Conservation (phyloP, 2,797 vertebrate genomes). For the Ctenosaura bakeri region DNA sequence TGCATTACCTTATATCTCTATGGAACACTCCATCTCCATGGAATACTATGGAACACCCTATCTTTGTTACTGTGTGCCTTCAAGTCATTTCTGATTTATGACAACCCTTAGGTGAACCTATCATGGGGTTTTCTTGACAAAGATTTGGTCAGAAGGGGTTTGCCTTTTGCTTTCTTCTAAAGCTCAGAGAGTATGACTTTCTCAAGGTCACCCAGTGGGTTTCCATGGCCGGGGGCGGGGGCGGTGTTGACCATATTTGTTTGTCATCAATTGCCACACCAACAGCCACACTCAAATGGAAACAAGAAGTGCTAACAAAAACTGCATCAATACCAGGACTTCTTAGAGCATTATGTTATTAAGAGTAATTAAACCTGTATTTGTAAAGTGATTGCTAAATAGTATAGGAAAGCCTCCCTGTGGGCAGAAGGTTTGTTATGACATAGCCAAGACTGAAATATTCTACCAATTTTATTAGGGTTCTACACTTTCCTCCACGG, state of each 20-base stretch:
- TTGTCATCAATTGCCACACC: background rate
- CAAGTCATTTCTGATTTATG: too few species aligned
- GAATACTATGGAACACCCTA: too few species aligned
- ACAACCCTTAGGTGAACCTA: too few species aligned
- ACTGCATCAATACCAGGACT: background rate
- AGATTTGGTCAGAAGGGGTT: too few species aligned
- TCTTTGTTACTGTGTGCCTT: too few species aligned
- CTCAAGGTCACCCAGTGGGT: too few species aligned
- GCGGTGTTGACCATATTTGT: background rate
- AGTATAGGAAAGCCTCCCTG: slow-evolving; percentile 2
- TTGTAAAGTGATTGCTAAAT: slow-evolving; percentile 18
- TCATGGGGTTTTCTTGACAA: too few species aligned
- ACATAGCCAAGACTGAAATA: background rate
- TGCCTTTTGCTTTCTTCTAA: too few species aligned
- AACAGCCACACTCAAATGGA: background rate
- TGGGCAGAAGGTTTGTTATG: slow-evolving; percentile 14
- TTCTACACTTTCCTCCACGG: background rate
- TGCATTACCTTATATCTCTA: background rate
- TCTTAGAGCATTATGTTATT: background rate
- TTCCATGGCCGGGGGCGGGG: too few species aligned
- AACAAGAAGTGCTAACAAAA: background rate
- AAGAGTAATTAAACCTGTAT: slow-evolving; percentile 25
- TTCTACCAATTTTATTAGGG: slow-evolving; percentile 15
- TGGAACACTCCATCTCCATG: too few species aligned
- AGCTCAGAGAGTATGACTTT: too few species aligned